Evolutionary conservation across 2,888 invertebrate genomes (phyloP).

Genomic region (Neoaliturus tenellus): DNA sequence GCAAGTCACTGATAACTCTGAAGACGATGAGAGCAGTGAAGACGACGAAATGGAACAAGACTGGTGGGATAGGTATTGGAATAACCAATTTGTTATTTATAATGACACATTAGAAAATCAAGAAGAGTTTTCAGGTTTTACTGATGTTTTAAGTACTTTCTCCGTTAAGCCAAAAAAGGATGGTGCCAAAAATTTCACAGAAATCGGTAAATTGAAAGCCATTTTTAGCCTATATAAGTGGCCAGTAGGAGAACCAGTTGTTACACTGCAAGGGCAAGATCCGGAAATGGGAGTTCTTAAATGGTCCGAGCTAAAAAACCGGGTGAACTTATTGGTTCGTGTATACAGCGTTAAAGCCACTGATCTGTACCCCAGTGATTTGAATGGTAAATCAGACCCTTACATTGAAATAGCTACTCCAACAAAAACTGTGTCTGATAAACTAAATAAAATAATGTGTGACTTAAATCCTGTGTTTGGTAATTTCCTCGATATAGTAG

Average conservation of each 20-base stretch:
- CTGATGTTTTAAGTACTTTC: constrained; percentile 50
- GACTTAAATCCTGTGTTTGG: constrained; percentile 91
- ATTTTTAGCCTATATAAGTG: constrained; percentile 63
- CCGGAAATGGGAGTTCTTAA: constrained; percentile 78
- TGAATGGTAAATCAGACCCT: constrained; percentile 84
- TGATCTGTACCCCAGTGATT: constrained; percentile 82
- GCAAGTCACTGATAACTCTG: neutral
- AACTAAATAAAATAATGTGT: constrained; percentile 82
- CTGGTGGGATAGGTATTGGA: constrained; percentile 76
- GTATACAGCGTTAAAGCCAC: constrained; percentile 86
- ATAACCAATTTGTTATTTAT: neutral
- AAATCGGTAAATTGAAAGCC: constrained; percentile 6
- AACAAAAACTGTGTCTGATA: constrained; percentile 79
- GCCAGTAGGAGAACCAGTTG: constrained; percentile 72
- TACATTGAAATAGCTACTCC: constrained; percentile 85
- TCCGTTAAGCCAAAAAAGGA: neutral
- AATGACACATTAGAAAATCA: constrained; percentile 15
- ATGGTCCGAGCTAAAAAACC: constrained; percentile 78
- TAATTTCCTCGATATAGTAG: constrained; percentile 84
- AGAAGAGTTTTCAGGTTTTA: constrained; percentile 34
- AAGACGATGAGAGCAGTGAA: neutral
- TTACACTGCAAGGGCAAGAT: constrained; percentile 75
- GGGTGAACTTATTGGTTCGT: constrained; percentile 80
- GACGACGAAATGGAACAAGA: constrained; percentile 72
- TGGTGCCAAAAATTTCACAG: neutral